Evolutionary conservation across 2,797 vertebrate species (phyloP).

Genomic region (Aratinga solstitialis): DNA sequence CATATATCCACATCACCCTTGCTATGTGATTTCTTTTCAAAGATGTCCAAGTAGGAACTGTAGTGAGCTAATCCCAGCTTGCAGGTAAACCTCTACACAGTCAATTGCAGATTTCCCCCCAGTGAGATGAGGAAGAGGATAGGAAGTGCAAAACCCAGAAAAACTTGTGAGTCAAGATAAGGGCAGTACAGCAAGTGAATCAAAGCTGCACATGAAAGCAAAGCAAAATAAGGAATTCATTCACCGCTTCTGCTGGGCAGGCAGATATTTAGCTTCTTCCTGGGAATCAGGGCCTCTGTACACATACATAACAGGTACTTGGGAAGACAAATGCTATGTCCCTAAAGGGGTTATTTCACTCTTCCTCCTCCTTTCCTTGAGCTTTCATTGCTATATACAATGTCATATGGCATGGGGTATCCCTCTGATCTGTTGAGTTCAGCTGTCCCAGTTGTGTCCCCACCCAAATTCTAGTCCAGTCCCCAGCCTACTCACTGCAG

Average conservation of each 20-base stretch:
- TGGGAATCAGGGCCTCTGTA: background rate
- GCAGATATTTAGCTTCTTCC: background rate
- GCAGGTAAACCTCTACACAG: background rate
- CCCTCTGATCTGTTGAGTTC: background rate
- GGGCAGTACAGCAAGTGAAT: background rate
- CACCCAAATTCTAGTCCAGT: background rate
- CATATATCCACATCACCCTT: background rate
- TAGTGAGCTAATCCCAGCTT: background rate
- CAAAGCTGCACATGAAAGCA: background rate
- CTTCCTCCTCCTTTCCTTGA: background rate
- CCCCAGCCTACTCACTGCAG: background rate
- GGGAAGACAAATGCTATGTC: background rate
- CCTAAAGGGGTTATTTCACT: background rate
- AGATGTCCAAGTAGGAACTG: background rate
- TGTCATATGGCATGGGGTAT: accelerated
- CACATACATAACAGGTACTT: accelerated
- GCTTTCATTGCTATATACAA: background rate
- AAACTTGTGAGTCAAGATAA: background rate
- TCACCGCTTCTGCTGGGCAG: background rate
- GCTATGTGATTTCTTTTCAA: background rate
- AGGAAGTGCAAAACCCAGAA: background rate
- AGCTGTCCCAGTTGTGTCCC: background rate
- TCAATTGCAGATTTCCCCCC: accelerated
- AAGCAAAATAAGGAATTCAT: background rate
- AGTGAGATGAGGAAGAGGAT: accelerated